Percentiles rank a stretch among this genome's conserved stretches.
Conservation (phyloP, 2,113 vertebrate genomes). For the Nematolebias whitei region DNA sequence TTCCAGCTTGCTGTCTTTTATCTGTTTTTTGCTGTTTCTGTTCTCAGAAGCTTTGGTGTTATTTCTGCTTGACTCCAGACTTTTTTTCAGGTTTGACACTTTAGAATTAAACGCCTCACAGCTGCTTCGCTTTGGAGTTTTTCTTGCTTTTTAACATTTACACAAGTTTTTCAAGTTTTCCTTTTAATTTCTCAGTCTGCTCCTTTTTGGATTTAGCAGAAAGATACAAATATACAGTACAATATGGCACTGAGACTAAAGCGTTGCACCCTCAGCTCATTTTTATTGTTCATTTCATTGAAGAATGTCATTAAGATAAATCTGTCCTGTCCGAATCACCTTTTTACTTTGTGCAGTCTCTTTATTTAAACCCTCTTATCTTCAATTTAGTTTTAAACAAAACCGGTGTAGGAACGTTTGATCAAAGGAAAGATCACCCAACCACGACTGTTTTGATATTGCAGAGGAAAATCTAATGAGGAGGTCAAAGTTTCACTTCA, state of each 20-base stretch:
- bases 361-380: slow-evolving; percentile 26
- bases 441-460: neutral
- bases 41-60: neutral
- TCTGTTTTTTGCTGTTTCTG: neutral
- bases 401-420: neutral
- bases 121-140: neutral
- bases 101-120: neutral
- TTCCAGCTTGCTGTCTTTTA: neutral
- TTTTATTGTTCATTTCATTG: slow-evolving; percentile 14
- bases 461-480: too few relatives aligned
- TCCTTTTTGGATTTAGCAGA: neutral
- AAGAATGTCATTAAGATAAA: slow-evolving; percentile 39
- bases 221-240: neutral
- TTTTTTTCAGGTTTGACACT: too few relatives aligned
- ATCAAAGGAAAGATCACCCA: neutral
- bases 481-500: slow-evolving; percentile 13
- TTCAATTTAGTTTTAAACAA: neutral
- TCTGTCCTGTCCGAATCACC: slow-evolving; percentile 31
- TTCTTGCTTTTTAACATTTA: too few relatives aligned
- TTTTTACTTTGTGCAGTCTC: slow-evolving; percentile 6
- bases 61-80: neutral
- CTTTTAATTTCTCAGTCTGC: neutral
- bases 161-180: too few relatives aligned
- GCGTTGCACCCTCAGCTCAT: slow-evolving; percentile 6
- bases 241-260: slow-evolving; percentile 1